Base-by-base conservation (phyloP, 2,888 invertebrate species). In the Parnassius apollo region DNA sequence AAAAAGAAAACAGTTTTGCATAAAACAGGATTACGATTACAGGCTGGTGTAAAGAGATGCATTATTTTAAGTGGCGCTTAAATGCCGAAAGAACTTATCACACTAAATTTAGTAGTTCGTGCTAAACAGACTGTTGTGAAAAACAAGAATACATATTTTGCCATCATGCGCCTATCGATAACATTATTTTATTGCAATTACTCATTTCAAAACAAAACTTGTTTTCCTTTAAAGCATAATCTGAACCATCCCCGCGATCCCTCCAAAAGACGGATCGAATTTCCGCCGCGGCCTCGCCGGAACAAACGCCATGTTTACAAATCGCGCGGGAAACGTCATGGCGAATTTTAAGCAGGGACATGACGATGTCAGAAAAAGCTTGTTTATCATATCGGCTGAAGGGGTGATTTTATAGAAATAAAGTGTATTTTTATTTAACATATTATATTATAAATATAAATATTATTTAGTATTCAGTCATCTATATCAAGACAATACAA, bases 211-310 rank as follows among this genome's bases (percentile, higher is more conserved):
- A 64, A 63, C 59, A 59, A 59, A 62, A 63, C 55, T 58, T 54
- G 50, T 61, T 57, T 59, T 58, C 62, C 58, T 48, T 49, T 35
- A 55, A 42, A 46, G 48, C 25, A 48, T 62, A 56, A 59, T 59
- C 51, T 9, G 49, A 48, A 13, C 18, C 45, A 45, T 52, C 50
- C 61, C 56, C 63, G 56, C 52, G 59, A 62, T 64, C 73, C 72
- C 71, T 69, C 66, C 61, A 69, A 69, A 73, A 74, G 73, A 76
- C 82, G 82, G 82, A 78, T 81, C 83, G 86, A 88, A 90, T 91
- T 91, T 90, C 90, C 90, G 90, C 74, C 86, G 84, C 84, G 85
- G 87, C 87, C 88, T 85, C 84, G 77, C 86, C 88, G 90, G 90
- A 90, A 78, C 76, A 76, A 70, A 70, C 81, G 88, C 82, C 88